phyloP scores from a whole-genome alignment of 2,797 vertebrate genomes.

The Muscicapa comitata region DNA sequence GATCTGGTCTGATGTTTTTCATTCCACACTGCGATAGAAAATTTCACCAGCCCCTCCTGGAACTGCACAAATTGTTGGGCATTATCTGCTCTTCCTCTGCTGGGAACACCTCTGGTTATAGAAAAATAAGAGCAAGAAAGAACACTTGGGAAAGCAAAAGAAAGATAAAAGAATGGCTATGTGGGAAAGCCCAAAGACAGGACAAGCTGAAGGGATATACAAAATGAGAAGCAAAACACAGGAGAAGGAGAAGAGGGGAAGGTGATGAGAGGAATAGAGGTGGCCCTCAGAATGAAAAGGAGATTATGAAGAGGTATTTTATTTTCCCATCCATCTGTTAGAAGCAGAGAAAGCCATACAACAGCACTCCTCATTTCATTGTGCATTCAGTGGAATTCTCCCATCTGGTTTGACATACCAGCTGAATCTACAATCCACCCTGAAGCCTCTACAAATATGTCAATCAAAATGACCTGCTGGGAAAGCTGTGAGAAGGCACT shows the following conservation, averaged over 20 bases:
- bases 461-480: constrained; percentile 73
- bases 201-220: not conserved
- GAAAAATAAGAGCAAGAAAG: not conserved
- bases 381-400: constrained; percentile 45
- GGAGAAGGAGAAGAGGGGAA: not conserved
- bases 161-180: not conserved
- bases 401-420: constrained; percentile 69
- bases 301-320: not conserved
- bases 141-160: not conserved
- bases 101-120: not conserved
- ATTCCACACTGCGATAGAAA: not conserved
- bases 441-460: constrained; percentile 53
- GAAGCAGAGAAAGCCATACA: not conserved
- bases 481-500: constrained; percentile 61
- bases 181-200: not conserved
- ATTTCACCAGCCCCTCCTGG: not conserved
- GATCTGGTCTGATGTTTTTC: not conserved
- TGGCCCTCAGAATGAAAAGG: not conserved
- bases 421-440: constrained; percentile 70
- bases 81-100: not conserved
- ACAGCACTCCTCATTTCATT: not conserved
- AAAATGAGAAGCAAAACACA: not conserved
- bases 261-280: not conserved
- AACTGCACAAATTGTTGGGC: not conserved
- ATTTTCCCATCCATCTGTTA: not conserved